Conservation (phyloP, 1,140 invertebrate species). For the Drosophila kikkawai region DNA sequence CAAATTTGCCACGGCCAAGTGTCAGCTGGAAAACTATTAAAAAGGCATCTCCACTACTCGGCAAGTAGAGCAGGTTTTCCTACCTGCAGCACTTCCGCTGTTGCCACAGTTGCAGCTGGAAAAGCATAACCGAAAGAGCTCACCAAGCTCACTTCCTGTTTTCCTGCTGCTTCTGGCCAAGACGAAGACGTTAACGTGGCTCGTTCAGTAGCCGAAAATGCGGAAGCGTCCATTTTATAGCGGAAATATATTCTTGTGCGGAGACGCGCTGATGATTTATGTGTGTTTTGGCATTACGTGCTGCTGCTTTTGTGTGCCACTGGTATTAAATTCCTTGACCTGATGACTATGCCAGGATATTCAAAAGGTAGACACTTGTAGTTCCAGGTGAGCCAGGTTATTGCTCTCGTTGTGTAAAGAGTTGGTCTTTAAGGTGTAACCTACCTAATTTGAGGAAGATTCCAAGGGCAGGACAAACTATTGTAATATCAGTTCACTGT, state of each 20-base stretch:
- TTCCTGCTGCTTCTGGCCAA: slow-evolving; percentile 37
- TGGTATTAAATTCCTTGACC: slow-evolving; percentile 63
- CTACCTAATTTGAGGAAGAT: too few relatives aligned
- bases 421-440: not conserved
- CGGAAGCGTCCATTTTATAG: slow-evolving; percentile 82
- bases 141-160: slow-evolving; percentile 74
- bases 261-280: slow-evolving; percentile 79
- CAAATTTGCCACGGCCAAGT: slow-evolving; percentile 56
- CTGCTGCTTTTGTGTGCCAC: slow-evolving; percentile 51
- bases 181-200: slow-evolving; percentile 20
- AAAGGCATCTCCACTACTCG: slow-evolving; percentile 57
- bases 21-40: slow-evolving; percentile 79
- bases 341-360: slow-evolving; percentile 1
- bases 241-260: slow-evolving; percentile 83
- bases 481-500: too few relatives aligned
- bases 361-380: not conserved
- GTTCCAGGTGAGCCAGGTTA: slow-evolving; percentile 4
- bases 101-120: slow-evolving; percentile 20
- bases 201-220: slow-evolving; percentile 61
- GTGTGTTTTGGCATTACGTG: slow-evolving; percentile 80
- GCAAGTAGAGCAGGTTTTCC: slow-evolving; percentile 44
- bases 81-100: slow-evolving; percentile 70
- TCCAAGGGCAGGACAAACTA: too few relatives aligned
- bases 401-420: not conserved
- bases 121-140: slow-evolving; percentile 34